phyloP scores from a whole-genome alignment of 2,797 vertebrate species.

The Cuniculus paca region DNA sequence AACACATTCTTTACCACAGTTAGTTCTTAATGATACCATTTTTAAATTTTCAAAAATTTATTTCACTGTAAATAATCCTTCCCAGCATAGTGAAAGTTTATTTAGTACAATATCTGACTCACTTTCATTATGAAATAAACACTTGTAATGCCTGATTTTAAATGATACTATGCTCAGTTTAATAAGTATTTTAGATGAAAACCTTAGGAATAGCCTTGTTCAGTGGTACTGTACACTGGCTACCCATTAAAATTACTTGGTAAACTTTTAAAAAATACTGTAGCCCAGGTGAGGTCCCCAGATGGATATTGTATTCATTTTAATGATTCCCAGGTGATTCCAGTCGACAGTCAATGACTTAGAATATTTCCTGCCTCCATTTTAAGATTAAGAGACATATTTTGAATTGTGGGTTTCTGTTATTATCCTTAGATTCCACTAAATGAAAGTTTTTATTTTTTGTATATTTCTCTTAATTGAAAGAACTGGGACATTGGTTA shows the following conservation, averaged over 20 bases:
- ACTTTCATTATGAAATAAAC: background rate
- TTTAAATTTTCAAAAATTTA: background rate
- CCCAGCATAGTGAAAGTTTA: background rate
- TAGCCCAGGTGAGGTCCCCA: background rate
- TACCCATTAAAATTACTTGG: background rate
- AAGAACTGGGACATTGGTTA: slow-evolving; percentile 40
- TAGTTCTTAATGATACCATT: slow-evolving; percentile 1
- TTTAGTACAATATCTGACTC: background rate
- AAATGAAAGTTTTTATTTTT: slow-evolving; percentile 55
- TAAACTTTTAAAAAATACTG: background rate
- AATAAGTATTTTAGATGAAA: background rate
- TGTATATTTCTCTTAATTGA: slow-evolving; percentile 50
- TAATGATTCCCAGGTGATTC: slow-evolving; percentile 7
- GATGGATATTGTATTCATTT: background rate
- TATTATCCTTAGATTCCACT: background rate
- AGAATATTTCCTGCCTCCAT: background rate
- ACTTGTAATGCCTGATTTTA: slow-evolving; percentile 50
- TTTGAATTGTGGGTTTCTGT: background rate
- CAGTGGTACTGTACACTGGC: background rate
- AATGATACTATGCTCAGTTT: slow-evolving; percentile 11
- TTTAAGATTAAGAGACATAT: slow-evolving; percentile 1
- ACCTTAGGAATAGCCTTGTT: background rate
- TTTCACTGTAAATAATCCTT: slow-evolving; percentile 35
- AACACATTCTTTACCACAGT: background rate
- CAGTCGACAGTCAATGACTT: background rate